These are phyloP conservation scores for Nyctereutes procyonoides DNA, from an alignment of 2,113 vertebrate genomes.

Conservation along the genomic window DNA sequence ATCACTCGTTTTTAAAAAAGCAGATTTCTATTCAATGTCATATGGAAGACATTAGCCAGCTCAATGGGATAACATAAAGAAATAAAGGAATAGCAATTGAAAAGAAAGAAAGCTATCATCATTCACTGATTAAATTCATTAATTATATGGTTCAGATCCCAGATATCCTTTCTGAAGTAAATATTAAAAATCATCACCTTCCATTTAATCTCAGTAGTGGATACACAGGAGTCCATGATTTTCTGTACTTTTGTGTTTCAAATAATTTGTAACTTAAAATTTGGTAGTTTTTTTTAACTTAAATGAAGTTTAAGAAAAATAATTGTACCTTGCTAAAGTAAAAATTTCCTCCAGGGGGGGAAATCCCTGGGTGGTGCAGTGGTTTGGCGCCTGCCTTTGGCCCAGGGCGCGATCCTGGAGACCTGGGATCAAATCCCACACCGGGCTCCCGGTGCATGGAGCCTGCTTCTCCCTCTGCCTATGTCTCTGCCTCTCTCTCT, in stretches of 20 bases:
- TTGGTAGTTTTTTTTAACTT: slow-evolving; percentile 3
- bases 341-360: background rate
- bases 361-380: too few species aligned
- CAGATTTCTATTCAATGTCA: background rate
- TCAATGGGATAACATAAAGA: background rate
- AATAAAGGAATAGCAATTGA: background rate
- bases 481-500: too few species aligned
- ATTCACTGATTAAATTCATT: background rate
- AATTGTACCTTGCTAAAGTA: background rate
- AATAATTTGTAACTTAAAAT: slow-evolving; percentile 19
- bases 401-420: too few species aligned
- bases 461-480: too few species aligned
- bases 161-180: slow-evolving; percentile 24
- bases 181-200: background rate
- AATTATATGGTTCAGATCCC: background rate
- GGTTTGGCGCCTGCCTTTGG: too few species aligned
- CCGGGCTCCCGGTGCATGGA: too few species aligned
- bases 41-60: background rate
- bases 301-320: background rate
- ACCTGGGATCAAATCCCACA: too few species aligned
- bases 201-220: background rate
- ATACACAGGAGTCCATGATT: background rate
- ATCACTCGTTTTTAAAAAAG: slow-evolving; percentile 18
- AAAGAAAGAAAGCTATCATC: slow-evolving; percentile 18
- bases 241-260: background rate